Evolutionary conservation across 2,888 invertebrate species (phyloP), one percentile per base, ranked within the genome.

Genomic region (Pheosia tremula): DNA sequence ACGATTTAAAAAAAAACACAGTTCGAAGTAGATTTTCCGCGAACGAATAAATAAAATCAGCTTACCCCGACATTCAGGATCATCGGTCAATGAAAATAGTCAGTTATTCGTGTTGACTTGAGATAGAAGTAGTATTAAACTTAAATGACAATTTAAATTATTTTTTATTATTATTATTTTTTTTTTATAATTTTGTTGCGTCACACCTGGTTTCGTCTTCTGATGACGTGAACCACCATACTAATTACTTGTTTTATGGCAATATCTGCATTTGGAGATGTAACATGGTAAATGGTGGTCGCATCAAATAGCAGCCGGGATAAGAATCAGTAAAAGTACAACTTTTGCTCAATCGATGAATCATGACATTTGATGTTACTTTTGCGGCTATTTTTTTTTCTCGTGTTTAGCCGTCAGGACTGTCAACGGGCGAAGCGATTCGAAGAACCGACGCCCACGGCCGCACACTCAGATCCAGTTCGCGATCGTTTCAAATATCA

Each of bases 361-460:
- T 41, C 56, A 56, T 41, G 39, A 54, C 3, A 5, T 39, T 5
- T 1, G 55, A 43, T 56, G 24, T 9, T 24, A 56, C 39, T n/a
- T 39, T 39, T 10, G 56, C 36, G 36, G 10, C 24, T 24, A 1
- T 3, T 45, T 24, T 11, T 10, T 41, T 39, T 56, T 55, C 52
- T 52, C 9, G 37, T 11, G 56, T 56, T 55, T 7, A 13, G 13
- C 9, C 13, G 45, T 4, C 36, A n/a, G 10, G 4, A 10, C n/a
- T 66, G 66, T 64, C 66, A 71, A 58, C 43, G n/a, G 37, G 58
- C 62, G 45, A 55, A 56, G 58, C 62, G 53, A 50, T 66, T 62
- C 66, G 60, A 41, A 57, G 75, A 72, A 68, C 61, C 45, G 56
- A 63, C 45, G 67, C 58, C 55, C 63, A 66, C 69, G 62, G 57